Evolutionary conservation across 35 echinoderm and acorn worm species (phyloP), one percentile per base, ranked within the genome.

Genomic region (Apostichopus japonicus): DNA sequence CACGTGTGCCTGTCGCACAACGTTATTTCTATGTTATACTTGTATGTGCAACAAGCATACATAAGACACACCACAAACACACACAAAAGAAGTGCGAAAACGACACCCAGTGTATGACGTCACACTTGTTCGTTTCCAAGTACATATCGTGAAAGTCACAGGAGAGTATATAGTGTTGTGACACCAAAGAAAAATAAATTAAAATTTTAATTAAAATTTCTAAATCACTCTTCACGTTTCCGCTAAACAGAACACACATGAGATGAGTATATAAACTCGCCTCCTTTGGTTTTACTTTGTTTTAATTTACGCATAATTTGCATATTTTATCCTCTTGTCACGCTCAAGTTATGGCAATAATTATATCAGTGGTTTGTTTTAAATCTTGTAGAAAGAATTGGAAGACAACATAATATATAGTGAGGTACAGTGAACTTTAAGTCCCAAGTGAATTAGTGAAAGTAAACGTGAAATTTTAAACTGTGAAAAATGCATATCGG

Each of bases 321-420:
- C 71, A 75, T 75, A 75, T 75, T 75, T 75, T 75, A 75, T 75
- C 71, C 71, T 19, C 71, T 75, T 75, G 71, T 75, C 71, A 75
- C 71, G 71, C 71, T 75, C 71, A n/a, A 75, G 6, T 75, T 75
- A 75, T 75, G 7, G 63, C 14, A 67, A 67, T 67, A 67, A 67
- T 11, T 75, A 19, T 75, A 75, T 75, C 17, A 14, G 15, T 7
- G 71, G 71, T n/a, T 75, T 75, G 17, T 6, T 19, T 19, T 21
- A 75, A n/a, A 19, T 75, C 15, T 75, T 67, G 11, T 44, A 44
- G 57, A 61, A 61, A 61, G 6, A 75, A 75, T 19, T 19, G 71
- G 71, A 75, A 75, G n/a, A 75, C 71, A 75, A 75, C n/a, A 23
- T 5, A 19, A 75, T 14, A 19, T 7, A 75, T 19, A 75, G 16